A percentile compares a stretch with the other conserved stretches of the same genome.
phyloP scores from a whole-genome alignment of 2,888 invertebrate genomes.

The Acronicta alni region DNA sequence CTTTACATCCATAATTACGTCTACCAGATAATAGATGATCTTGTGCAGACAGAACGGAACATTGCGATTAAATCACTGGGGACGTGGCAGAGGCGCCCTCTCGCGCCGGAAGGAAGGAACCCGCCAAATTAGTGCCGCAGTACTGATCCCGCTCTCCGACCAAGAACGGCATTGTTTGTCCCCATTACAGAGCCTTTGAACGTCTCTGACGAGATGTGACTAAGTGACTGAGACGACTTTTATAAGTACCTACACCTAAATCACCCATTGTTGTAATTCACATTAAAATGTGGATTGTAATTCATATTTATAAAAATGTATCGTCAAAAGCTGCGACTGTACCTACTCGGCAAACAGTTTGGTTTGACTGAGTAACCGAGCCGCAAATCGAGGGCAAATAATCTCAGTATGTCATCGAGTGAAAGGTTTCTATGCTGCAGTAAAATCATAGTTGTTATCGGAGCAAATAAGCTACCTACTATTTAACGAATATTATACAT shows the following conservation, averaged over 20 bases:
- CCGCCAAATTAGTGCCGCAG: conserved; percentile 81
- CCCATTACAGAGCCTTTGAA: conserved; percentile 78
- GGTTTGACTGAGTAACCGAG: too few relatives aligned
- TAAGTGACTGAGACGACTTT: background rate
- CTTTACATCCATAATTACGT: conserved; percentile 33
- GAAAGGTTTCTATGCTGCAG: too few relatives aligned
- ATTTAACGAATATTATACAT: too few relatives aligned
- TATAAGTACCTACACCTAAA: conserved; percentile 1
- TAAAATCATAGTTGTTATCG: too few relatives aligned
- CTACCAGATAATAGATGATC: conserved; percentile 42
- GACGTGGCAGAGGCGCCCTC: conserved; percentile 51
- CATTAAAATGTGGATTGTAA: background rate
- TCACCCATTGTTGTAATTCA: background rate
- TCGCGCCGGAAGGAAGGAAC: conserved; percentile 84
- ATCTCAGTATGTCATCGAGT: too few relatives aligned
- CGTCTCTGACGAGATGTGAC: conserved; percentile 71
- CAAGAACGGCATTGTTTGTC: conserved; percentile 80
- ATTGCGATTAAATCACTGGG: conserved; percentile 64
- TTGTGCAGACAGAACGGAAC: conserved; percentile 55
- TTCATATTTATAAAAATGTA: background rate
- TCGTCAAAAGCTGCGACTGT: too few relatives aligned
- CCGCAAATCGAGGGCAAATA: too few relatives aligned
- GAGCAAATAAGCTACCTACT: too few relatives aligned
- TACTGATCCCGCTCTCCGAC: conserved; percentile 60
- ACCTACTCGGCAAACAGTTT: too few relatives aligned